A percentile compares a stretch with the other conserved stretches of the same genome.
Conservation (phyloP, 2,888 invertebrate genomes). For the Drosophila nigritarsus region DNA sequence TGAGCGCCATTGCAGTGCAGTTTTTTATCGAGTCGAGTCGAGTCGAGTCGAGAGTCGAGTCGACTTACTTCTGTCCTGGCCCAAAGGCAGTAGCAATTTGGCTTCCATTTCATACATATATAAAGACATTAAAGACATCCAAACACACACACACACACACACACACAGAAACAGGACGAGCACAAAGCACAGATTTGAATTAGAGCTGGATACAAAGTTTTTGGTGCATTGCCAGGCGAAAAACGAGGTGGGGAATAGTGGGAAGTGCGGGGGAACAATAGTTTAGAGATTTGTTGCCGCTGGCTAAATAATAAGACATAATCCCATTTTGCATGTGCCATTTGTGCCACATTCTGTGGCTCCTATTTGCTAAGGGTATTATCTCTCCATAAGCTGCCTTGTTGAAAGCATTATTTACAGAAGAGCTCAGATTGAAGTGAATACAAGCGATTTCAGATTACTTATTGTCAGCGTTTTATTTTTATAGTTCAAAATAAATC, state of each 20-base stretch:
- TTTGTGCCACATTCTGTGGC: constrained; percentile 10
- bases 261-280: not conserved
- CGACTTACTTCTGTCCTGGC: constrained; percentile 14
- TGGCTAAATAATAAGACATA: constrained; percentile 55
- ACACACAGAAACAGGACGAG: not conserved
- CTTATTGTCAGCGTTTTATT: not conserved
- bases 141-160: constrained; percentile 9
- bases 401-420: not conserved
- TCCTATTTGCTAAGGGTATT: constrained; percentile 1
- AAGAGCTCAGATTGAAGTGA: not conserved
- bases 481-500: not conserved
- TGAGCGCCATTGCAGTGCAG: constrained; percentile 59
- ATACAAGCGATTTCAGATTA: not conserved
- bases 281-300: constrained; percentile 45
- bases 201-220: constrained; percentile 32
- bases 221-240: constrained; percentile 65
- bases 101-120: constrained; percentile 47
- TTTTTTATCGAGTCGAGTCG: constrained; percentile 61
- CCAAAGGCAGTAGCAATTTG: constrained; percentile 57
- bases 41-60: constrained; percentile 18
- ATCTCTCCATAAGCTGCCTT: not conserved
- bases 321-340: constrained; percentile 37
- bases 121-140: constrained; percentile 69
- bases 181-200: constrained; percentile 8
- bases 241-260: not conserved